phyloP scores from a whole-genome alignment of 2,113 vertebrate species.

The Misgurnus mizolepis region DNA sequence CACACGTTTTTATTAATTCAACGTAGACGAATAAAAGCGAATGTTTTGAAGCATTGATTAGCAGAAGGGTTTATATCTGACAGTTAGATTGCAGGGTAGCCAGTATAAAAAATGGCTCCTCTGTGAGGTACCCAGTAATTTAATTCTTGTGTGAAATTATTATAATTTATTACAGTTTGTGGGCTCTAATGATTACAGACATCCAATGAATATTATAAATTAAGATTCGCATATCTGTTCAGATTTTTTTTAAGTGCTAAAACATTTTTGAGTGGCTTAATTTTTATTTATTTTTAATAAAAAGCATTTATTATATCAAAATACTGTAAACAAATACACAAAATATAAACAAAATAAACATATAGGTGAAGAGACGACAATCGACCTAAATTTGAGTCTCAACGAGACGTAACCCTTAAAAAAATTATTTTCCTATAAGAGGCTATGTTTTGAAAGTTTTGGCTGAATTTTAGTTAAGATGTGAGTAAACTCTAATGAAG shows the following conservation, averaged over 20 bases:
- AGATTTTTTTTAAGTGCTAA: slow-evolving; percentile 72
- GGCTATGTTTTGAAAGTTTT: too few relatives aligned
- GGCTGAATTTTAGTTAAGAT: neutral
- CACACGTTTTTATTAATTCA: slow-evolving; percentile 97
- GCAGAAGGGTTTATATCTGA: slow-evolving; percentile 93
- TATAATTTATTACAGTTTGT: slow-evolving; percentile 98
- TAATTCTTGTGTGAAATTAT: slow-evolving; percentile 98
- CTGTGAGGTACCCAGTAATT: slow-evolving; percentile 96
- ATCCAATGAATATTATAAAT: slow-evolving; percentile 97
- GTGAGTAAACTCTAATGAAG: slow-evolving; percentile 59
- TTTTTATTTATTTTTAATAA: slow-evolving; percentile 36
- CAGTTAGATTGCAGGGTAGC: slow-evolving; percentile 98
- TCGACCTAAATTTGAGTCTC: neutral
- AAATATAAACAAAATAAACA: slow-evolving; percentile 8
- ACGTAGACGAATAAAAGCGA: slow-evolving; percentile 98
- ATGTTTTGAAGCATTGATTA: slow-evolving; percentile 97
- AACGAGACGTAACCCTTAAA: neutral
- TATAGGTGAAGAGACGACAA: neutral
- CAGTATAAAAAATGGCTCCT: slow-evolving; percentile 85
- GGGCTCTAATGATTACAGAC: slow-evolving; percentile 96
- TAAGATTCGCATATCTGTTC: slow-evolving; percentile 86
- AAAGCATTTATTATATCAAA: neutral
- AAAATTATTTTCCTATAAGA: neutral
- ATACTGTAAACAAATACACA: neutral
- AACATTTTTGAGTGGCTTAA: slow-evolving; percentile 39